Conservation (phyloP, 2,113 vertebrate species). For the Myxocyprinus asiaticus region DNA sequence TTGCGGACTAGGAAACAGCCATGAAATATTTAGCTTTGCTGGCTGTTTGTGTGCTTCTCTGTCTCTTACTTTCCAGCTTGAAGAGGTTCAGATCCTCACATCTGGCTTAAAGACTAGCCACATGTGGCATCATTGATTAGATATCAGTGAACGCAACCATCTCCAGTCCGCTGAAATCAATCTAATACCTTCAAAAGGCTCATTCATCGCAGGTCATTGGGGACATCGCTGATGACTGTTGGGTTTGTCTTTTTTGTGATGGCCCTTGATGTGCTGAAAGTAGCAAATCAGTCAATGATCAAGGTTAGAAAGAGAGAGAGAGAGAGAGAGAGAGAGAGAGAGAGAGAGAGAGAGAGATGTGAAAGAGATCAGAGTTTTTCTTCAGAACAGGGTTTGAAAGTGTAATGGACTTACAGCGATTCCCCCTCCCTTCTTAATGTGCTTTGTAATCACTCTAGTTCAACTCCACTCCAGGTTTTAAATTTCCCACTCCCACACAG, state of each 20-base stretch:
- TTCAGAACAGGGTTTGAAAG: background rate
- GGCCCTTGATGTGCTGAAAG: constrained; percentile 27
- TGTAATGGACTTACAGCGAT: no score
- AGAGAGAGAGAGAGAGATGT: background rate
- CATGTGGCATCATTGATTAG: constrained; percentile 50
- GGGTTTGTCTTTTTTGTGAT: background rate
- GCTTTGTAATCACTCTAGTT: no score
- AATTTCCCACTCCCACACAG: no score
- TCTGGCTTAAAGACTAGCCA: background rate
- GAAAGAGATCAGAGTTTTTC: constrained; percentile 13
- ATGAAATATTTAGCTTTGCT: background rate
- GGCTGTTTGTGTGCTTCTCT: background rate
- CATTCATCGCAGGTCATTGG: constrained; percentile 13
- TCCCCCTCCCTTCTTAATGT: no score
- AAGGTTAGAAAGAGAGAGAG: background rate
- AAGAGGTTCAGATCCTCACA: background rate
- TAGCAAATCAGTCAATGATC: constrained; percentile 26
- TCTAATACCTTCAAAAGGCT: constrained; percentile 42
- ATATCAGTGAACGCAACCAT: constrained; percentile 42
- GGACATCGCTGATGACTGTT: constrained; percentile 41
- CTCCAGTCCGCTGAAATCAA: constrained; percentile 50
- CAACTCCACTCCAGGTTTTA: no score
- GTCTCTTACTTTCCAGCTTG: background rate
- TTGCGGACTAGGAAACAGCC: background rate
- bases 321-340: no score